Percentiles rank a stretch among this genome's conserved stretches.
phyloP scores from a whole-genome alignment of 2,113 vertebrate species.

The Sisor rabdophorus region DNA sequence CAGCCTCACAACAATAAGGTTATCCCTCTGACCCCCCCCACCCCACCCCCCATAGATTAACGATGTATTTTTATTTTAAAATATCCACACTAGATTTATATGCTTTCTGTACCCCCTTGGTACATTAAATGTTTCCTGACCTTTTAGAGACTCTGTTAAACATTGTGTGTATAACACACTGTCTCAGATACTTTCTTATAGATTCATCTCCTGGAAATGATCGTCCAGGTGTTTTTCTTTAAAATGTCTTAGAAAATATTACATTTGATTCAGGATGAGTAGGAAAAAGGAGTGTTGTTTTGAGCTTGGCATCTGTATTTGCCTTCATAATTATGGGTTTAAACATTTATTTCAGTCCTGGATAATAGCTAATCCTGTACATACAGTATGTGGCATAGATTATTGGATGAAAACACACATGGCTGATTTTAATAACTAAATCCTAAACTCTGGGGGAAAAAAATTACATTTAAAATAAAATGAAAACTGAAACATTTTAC shows the following conservation, averaged over 20 bases:
- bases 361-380: slow-evolving; percentile 53
- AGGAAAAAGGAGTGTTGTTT: slow-evolving; percentile 20
- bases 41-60: too few species aligned
- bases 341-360: slow-evolving; percentile 13
- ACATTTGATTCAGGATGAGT: slow-evolving; percentile 47
- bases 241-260: slow-evolving; percentile 55
- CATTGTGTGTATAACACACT: background rate
- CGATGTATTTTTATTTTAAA: too few species aligned
- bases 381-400: slow-evolving; percentile 12
- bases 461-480: too few species aligned
- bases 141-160: background rate
- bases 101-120: too few species aligned
- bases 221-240: slow-evolving; percentile 53
- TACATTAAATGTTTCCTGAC: background rate
- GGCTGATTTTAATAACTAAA: slow-evolving; percentile 24
- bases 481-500: too few species aligned
- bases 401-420: background rate
- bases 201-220: slow-evolving; percentile 14
- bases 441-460: too few species aligned
- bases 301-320: background rate
- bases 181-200: background rate
- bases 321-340: background rate
- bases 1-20: too few species aligned
- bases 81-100: too few species aligned
- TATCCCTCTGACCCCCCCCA: too few species aligned